Evolutionary conservation across 2,888 invertebrate species (phyloP).

Genomic region (Drosophila stalkeri): DNA sequence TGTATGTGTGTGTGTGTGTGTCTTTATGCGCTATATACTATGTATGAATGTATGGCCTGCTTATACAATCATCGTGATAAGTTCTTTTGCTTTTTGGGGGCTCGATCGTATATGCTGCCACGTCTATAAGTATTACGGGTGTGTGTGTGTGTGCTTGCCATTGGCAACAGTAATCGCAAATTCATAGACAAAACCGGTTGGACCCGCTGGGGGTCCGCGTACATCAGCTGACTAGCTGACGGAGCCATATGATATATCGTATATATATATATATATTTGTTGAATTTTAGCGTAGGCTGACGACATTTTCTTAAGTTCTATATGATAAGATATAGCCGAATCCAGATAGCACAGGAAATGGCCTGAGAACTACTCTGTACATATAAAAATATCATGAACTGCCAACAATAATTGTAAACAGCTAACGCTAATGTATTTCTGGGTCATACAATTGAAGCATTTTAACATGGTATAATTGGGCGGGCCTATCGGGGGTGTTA

Average conservation of each 20-base stretch:
- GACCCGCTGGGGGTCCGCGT: slow-evolving; percentile 9
- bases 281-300: slow-evolving; percentile 41
- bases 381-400: neutral
- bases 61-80: slow-evolving; percentile 70
- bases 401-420: slow-evolving; percentile 14
- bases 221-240: slow-evolving; percentile 64
- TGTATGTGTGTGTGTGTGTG: neutral
- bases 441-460: slow-evolving; percentile 4
- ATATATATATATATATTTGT: neutral
- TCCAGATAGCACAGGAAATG: slow-evolving; percentile 47
- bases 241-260: slow-evolving; percentile 63
- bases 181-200: slow-evolving; percentile 59
- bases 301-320: slow-evolving; percentile 37
- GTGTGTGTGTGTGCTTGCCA: slow-evolving; percentile 30
- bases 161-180: slow-evolving; percentile 67
- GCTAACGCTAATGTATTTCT: neutral
- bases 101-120: slow-evolving; percentile 65
- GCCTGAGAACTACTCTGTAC: slow-evolving; percentile 16
- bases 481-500: slow-evolving; percentile 18
- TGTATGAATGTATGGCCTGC: slow-evolving; percentile 18
- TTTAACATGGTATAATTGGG: neutral
- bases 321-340: slow-evolving; percentile 45
- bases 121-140: slow-evolving; percentile 36
- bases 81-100: slow-evolving; percentile 62
- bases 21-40: neutral